Conservation (phyloP, 2,113 vertebrate species). For the Leptosomus discolor region DNA sequence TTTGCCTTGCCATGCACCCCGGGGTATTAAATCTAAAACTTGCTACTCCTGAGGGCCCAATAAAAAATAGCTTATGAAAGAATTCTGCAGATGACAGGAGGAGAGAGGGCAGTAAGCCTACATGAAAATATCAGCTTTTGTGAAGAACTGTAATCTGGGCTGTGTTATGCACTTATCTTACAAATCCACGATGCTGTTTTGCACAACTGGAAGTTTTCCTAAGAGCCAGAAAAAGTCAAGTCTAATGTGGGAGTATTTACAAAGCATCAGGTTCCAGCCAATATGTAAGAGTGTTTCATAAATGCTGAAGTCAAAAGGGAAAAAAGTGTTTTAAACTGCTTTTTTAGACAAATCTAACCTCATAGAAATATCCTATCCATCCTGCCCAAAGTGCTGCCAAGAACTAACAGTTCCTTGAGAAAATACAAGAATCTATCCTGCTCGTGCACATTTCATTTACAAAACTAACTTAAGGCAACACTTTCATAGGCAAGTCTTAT, state of each 20-base stretch:
- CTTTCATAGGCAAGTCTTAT: background rate
- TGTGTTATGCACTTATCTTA: background rate
- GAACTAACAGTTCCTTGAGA: background rate
- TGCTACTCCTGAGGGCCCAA: background rate
- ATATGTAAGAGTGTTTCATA: background rate
- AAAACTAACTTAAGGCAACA: background rate
- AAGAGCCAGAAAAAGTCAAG: conserved; percentile 10
- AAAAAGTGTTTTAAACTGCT: background rate
- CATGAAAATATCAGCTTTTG: background rate
- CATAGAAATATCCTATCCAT: background rate
- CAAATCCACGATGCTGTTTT: background rate
- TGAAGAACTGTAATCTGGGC: background rate
- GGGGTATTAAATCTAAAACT: conserved; percentile 47
- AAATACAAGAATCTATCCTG: background rate
- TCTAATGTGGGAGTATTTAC: background rate
- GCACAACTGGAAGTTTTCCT: conserved; percentile 9
- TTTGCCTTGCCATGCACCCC: conserved; percentile 31
- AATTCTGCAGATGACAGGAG: conserved; percentile 12
- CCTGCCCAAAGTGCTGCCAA: background rate
- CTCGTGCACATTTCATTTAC: background rate
- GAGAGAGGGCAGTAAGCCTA: background rate
- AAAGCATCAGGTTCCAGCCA: background rate
- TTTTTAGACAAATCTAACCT: background rate
- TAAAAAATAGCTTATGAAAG: conserved; percentile 33
- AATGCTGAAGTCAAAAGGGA: background rate